Percentiles rank a stretch among this genome's conserved stretches.
phyloP scores from a whole-genome alignment of 2,888 invertebrate species.

The Xestia c-nigrum region DNA sequence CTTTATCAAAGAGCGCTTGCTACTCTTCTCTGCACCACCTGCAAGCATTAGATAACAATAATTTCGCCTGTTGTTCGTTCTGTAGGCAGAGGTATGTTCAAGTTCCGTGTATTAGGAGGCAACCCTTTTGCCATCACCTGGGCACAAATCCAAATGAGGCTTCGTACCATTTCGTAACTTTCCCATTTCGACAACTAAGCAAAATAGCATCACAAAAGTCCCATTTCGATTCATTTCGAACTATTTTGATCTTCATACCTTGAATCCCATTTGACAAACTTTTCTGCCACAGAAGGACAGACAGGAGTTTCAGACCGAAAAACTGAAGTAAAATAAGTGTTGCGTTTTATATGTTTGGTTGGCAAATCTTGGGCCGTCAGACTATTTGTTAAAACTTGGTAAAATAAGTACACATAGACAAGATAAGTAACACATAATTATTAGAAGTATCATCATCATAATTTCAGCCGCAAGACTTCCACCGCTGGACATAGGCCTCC shows the following conservation, averaged over 20 bases:
- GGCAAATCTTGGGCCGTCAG: neutral
- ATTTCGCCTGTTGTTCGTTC: neutral
- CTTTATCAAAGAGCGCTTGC: conserved; percentile 77
- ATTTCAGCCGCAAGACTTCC: no score
- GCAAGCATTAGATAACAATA: neutral
- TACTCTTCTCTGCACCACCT: conserved; percentile 72
- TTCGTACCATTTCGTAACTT: no score
- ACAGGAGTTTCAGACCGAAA: no score
- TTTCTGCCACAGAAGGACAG: no score
- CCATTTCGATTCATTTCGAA: no score
- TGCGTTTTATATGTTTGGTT: neutral
- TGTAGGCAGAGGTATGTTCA: neutral
- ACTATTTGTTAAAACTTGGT: neutral
- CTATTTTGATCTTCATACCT: no score
- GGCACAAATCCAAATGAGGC: neutral
- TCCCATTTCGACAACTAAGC: no score
- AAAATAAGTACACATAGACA: no score
- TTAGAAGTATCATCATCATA: no score
- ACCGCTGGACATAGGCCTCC: no score
- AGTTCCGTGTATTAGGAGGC: neutral
- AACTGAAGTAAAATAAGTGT: neutral
- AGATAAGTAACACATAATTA: neutral
- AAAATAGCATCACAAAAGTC: no score
- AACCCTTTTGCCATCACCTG: neutral
- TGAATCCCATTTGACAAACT: no score